A percentile compares a stretch with the other conserved stretches of the same genome.
Evolutionary conservation across 2,888 invertebrate genomes (phyloP).

Genomic region (Philhelius pedissequus): DNA sequence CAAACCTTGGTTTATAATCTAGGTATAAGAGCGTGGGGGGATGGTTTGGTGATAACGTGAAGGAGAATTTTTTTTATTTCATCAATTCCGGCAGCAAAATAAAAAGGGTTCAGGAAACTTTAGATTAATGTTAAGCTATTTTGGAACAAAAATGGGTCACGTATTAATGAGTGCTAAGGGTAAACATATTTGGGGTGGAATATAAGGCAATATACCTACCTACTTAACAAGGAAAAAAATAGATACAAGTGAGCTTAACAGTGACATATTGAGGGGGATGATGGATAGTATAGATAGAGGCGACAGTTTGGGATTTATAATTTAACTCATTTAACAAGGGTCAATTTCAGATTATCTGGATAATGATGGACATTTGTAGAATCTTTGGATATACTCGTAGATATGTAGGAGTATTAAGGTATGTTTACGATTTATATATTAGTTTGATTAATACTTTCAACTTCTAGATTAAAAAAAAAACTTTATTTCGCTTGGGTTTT

Average conservation of each 20-base stretch:
- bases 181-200: constrained; percentile 5
- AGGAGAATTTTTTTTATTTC: background rate
- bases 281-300: background rate
- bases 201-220: background rate
- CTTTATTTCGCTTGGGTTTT: too few species aligned
- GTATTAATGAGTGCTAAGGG: constrained; percentile 13
- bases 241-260: background rate
- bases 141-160: constrained; percentile 14
- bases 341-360: background rate
- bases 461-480: too few species aligned
- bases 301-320: constrained; percentile 10
- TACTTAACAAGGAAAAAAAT: background rate
- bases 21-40: background rate
- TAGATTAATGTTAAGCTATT: constrained; percentile 25
- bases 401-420: too few species aligned
- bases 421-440: background rate
- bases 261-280: background rate
- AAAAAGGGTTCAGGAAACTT: constrained; percentile 26
- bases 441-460: background rate
- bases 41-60: background rate
- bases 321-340: constrained; percentile 13
- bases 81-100: background rate
- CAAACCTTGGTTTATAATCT: background rate
- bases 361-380: background rate
- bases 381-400: too few species aligned